Evolutionary conservation across 2,113 vertebrate species (phyloP).

Genomic region (Rhinoderma darwinii): DNA sequence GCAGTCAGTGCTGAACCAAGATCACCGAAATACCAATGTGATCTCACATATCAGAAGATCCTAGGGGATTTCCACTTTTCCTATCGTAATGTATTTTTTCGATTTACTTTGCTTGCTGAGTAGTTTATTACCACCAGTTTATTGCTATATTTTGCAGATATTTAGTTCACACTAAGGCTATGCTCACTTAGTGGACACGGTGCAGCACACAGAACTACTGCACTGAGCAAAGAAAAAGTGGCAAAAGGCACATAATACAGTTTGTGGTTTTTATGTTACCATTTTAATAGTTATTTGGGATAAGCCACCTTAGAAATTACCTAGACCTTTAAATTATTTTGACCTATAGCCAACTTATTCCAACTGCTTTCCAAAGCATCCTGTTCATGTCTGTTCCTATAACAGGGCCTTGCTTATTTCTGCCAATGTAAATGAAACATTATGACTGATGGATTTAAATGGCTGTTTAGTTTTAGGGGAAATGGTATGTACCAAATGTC

Average conservation of each 20-base stretch:
- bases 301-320: neutral
- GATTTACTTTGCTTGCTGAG: too few relatives aligned
- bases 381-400: neutral
- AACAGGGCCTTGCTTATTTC: slow-evolving; percentile 24
- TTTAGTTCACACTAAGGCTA: too few relatives aligned
- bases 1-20: too few relatives aligned
- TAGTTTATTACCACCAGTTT: too few relatives aligned
- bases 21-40: too few relatives aligned
- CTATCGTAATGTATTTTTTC: too few relatives aligned
- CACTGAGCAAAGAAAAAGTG: neutral
- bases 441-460: slow-evolving; percentile 31
- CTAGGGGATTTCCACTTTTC: too few relatives aligned
- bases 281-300: neutral
- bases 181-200: too few relatives aligned
- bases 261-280: neutral
- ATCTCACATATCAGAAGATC: too few relatives aligned
- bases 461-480: slow-evolving; percentile 19
- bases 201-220: neutral
- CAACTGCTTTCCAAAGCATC: neutral
- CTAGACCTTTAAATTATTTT: neutral
- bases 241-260: neutral
- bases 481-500: slow-evolving; percentile 27
- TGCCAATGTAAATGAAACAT: slow-evolving; percentile 49
- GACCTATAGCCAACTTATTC: neutral
- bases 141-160: too few relatives aligned